phyloP scores from a whole-genome alignment of 2,113 vertebrate genomes.

The Coryphaenoides rupestris region DNA sequence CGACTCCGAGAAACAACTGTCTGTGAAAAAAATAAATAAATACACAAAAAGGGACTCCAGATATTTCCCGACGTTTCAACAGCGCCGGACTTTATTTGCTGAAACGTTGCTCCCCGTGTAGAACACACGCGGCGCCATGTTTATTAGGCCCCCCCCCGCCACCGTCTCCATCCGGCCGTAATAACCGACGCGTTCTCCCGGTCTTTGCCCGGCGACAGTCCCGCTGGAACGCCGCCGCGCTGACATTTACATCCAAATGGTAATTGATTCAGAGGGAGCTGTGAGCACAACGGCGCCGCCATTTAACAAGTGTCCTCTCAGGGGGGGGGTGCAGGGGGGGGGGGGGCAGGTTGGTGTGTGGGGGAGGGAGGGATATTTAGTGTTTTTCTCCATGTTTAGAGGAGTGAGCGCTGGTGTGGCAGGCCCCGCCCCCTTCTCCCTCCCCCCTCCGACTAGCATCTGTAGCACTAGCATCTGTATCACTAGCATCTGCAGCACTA shows the following conservation, averaged over 20 bases:
- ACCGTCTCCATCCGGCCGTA: constrained; percentile 21
- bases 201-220: constrained; percentile 49
- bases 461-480: no score
- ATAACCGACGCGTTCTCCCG: constrained; percentile 40
- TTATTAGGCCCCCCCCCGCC: not conserved
- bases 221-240: constrained; percentile 44
- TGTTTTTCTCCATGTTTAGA: constrained; percentile 33
- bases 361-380: constrained; percentile 19
- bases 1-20: no score
- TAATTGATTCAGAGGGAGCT: constrained; percentile 65
- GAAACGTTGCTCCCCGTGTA: not conserved
- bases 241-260: constrained; percentile 71
- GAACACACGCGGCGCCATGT: not conserved
- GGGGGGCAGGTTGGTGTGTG: constrained; percentile 23
- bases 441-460: no score
- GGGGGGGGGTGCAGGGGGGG: not conserved
- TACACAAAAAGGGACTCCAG: not conserved
- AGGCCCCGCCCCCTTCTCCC: no score
- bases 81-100: not conserved
- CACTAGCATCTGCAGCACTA: no score
- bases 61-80: not conserved
- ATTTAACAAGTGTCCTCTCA: constrained; percentile 45
- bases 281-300: constrained; percentile 54
- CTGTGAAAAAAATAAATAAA: no score
- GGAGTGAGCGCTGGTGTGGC: not conserved